Base-by-base conservation (phyloP, 2,797 vertebrate genomes). In the Sebastes matsubarae region DNA sequence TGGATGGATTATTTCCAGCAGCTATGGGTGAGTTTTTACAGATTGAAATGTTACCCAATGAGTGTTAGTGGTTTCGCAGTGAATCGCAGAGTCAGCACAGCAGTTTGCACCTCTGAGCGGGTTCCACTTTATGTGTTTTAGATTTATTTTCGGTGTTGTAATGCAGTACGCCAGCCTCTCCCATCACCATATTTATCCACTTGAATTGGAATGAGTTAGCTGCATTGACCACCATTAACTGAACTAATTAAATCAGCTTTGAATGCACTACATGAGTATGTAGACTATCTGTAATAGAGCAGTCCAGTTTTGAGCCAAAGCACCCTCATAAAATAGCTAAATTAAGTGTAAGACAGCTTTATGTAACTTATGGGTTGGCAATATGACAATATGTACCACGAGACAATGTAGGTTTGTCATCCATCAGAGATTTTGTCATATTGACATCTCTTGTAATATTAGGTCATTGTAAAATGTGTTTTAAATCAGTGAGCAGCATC, bases 1-100 rank as follows among this genome's bases (percentile, higher is more conserved):
- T 85, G 80, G 66, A 65, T 68, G 46, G 13, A 8, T 64, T 85
- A 68, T 68, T 6, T 88, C n/a, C 79, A 68, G 27, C 65, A 72
- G 73, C 34, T 85, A 0, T 85, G 86, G 81, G 72, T 86, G 71
- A 84, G 81, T 67, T 16, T 69, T 38, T 27, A 2, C 29, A 30
- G 12, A 65, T 10, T 34, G 13, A 67, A 72, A 34, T 67, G n/a
- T 84, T 36, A 10, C 32, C 9, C n/a, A 12, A n/a, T 3, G 6
- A 0, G 9, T 9, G 58, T 14, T n/a, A 0, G 54, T 27, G 22
- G 27, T 84, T 66, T 72, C 50, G 5, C 18, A 50, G 1, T 25
- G n/a, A 18, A 36, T 16, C 66, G 25, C 12, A 75, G n/a, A 67
- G 66, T 29, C 59, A 78, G 42, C 42, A 8, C 42, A 18, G 42